Evolutionary conservation across 1,140 invertebrate genomes (phyloP).

Genomic region (Tribolium castaneum): DNA sequence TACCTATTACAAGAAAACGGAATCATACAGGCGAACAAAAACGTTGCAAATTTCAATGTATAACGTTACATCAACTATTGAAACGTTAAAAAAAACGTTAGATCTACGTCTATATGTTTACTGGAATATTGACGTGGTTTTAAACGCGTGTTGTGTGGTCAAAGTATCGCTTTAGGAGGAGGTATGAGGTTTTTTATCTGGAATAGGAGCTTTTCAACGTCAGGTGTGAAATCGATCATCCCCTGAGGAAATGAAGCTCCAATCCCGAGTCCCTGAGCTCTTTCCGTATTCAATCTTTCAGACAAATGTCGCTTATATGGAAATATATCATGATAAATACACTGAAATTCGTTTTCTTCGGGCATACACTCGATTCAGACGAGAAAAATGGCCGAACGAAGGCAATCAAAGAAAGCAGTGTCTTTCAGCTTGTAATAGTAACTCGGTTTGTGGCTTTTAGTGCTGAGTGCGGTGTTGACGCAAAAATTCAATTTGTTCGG

Average conservation of each 20-base stretch:
- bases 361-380: slow-evolving; percentile 4
- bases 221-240: slow-evolving; percentile 42
- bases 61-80: too few relatives aligned
- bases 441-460: slow-evolving; percentile 15
- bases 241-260: slow-evolving; percentile 33
- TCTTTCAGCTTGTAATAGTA: slow-evolving; percentile 23
- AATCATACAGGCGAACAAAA: too few relatives aligned
- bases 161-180: slow-evolving; percentile 6
- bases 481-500: slow-evolving; percentile 6
- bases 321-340: slow-evolving; percentile 40
- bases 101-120: too few relatives aligned
- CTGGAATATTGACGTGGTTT: neutral
- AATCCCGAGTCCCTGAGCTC: slow-evolving; percentile 22
- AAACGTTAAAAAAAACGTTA: too few relatives aligned
- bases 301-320: slow-evolving; percentile 41
- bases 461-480: slow-evolving; percentile 11
- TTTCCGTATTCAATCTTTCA: slow-evolving; percentile 38
- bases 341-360: slow-evolving; percentile 29
- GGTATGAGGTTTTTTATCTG: slow-evolving; percentile 26
- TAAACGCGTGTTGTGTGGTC: neutral
- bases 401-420: slow-evolving; percentile 21
- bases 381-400: neutral
- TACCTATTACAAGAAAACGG: too few relatives aligned
- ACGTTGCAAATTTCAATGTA: too few relatives aligned
- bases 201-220: slow-evolving; percentile 30